phyloP scores from a whole-genome alignment of 2,888 invertebrate species.

The Melitaea athalia region DNA sequence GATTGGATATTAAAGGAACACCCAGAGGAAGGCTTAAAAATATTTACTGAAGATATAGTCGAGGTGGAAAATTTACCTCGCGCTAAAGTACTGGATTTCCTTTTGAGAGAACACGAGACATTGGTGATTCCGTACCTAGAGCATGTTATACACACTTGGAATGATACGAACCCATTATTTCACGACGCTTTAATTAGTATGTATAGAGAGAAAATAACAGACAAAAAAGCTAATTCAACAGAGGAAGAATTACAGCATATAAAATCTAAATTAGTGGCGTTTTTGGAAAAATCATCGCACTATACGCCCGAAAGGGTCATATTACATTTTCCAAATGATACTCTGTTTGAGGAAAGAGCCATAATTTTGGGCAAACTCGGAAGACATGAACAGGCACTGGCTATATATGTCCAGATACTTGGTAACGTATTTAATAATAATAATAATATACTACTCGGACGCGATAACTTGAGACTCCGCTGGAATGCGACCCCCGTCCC shows the following conservation, averaged over 20 bases:
- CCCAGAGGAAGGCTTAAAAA: conserved; percentile 93
- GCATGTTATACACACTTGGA: conserved; percentile 95
- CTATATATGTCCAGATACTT: conserved; percentile 94
- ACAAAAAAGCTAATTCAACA: conserved; percentile 59
- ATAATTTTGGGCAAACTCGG: conserved; percentile 95
- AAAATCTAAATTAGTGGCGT: conserved; percentile 85
- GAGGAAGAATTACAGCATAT: conserved; percentile 68
- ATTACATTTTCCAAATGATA: conserved; percentile 91
- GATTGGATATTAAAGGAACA: conserved; percentile 94
- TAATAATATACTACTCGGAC: too few species aligned
- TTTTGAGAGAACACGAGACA: conserved; percentile 90
- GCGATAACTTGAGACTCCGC: too few species aligned
- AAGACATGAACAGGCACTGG: conserved; percentile 94
- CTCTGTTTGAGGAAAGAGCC: conserved; percentile 95
- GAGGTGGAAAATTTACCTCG: conserved; percentile 96
- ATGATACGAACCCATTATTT: conserved; percentile 90
- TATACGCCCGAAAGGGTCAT: conserved; percentile 94
- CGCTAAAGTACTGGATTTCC: conserved; percentile 92
- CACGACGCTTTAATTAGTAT: conserved; percentile 96
- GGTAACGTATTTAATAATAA: conserved; percentile 65
- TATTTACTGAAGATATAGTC: conserved; percentile 92
- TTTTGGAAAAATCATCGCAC: conserved; percentile 89
- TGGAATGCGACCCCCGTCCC: too few species aligned
- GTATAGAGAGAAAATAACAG: conserved; percentile 89
- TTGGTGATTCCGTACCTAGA: conserved; percentile 96